These are phyloP conservation scores for Chrysodeixis includens DNA, from an alignment of 2,888 invertebrate genomes.

Conservation along the genomic window DNA sequence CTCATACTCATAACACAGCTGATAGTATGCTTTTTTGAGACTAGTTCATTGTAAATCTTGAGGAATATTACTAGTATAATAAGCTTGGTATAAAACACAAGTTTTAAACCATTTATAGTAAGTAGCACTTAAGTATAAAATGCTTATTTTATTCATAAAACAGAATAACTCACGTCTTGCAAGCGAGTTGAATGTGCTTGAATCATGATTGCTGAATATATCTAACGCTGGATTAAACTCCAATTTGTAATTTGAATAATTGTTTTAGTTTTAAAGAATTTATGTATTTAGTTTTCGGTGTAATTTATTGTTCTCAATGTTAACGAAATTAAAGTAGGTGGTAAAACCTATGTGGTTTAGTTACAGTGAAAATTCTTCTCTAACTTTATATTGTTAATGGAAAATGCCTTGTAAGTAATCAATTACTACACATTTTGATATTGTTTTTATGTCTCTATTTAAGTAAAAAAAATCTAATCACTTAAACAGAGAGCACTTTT, in stretches of 20 bases:
- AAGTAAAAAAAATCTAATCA: too few relatives aligned
- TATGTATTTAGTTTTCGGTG: conserved; percentile 23
- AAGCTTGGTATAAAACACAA: neutral
- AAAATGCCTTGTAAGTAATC: too few relatives aligned
- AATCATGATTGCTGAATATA: conserved; percentile 43
- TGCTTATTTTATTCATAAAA: conserved; percentile 48
- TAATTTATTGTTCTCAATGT: conserved; percentile 15
- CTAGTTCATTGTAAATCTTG: too few relatives aligned
- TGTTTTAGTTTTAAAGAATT: conserved; percentile 30
- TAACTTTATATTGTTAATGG: too few relatives aligned
- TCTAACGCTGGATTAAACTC: conserved; percentile 47
- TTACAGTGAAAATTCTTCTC: too few relatives aligned
- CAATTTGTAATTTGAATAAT: conserved; percentile 42
- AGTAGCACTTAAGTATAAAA: conserved; percentile 28
- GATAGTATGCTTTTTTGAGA: too few relatives aligned
- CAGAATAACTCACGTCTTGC: conserved; percentile 48
- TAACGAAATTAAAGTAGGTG: conserved; percentile 4
- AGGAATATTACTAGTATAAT: neutral
- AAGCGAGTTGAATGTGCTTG: conserved; percentile 35
- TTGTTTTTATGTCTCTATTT: too few relatives aligned
- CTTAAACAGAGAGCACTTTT: too few relatives aligned
- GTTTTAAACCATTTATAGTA: neutral
- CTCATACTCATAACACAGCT: too few relatives aligned
- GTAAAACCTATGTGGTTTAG: too few relatives aligned
- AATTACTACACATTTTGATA: too few relatives aligned